These are phyloP conservation scores for Gambusia yucatana DNA, from an alignment of 2,797 vertebrate species.

Conservation along the genomic window DNA sequence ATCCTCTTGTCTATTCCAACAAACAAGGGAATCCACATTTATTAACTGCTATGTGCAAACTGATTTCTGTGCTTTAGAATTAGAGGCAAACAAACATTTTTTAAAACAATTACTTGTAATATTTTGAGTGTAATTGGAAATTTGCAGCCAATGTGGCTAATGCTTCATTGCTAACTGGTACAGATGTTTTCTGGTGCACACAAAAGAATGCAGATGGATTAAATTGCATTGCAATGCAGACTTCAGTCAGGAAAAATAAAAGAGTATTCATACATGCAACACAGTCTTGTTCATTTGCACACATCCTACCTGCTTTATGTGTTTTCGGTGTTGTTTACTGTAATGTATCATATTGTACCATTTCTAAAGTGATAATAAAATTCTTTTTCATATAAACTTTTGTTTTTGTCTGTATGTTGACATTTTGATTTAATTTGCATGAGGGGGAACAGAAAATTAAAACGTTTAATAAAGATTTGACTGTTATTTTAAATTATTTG, in stretches of 20 bases:
- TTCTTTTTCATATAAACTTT: conserved; percentile 66
- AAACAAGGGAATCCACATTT: conserved; percentile 31
- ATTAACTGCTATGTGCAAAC: conserved; percentile 34
- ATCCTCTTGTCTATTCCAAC: conserved; percentile 42
- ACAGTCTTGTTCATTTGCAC: conserved; percentile 74
- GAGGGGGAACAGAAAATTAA: not conserved
- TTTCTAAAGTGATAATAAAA: conserved; percentile 79
- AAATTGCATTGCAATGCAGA: conserved; percentile 7
- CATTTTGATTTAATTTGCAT: not conserved
- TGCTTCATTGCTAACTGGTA: conserved; percentile 43
- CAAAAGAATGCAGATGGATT: conserved; percentile 20
- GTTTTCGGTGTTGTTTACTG: conserved; percentile 73
- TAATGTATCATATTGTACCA: conserved; percentile 79
- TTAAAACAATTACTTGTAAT: conserved; percentile 17
- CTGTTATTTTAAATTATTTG: not conserved
- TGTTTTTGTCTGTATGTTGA: conserved; percentile 4
- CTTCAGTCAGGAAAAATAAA: conserved; percentile 25
- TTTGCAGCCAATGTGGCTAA: conserved; percentile 38
- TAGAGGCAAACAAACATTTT: not conserved
- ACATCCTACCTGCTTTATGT: conserved; percentile 74
- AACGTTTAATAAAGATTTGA: not conserved
- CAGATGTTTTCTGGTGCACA: conserved; percentile 42
- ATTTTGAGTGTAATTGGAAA: too few species aligned
- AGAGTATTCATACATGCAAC: conserved; percentile 25
- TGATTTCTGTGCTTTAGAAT: conserved; percentile 24